Base-by-base conservation (phyloP, 1,140 invertebrate species). In the Hestina assimilis region DNA sequence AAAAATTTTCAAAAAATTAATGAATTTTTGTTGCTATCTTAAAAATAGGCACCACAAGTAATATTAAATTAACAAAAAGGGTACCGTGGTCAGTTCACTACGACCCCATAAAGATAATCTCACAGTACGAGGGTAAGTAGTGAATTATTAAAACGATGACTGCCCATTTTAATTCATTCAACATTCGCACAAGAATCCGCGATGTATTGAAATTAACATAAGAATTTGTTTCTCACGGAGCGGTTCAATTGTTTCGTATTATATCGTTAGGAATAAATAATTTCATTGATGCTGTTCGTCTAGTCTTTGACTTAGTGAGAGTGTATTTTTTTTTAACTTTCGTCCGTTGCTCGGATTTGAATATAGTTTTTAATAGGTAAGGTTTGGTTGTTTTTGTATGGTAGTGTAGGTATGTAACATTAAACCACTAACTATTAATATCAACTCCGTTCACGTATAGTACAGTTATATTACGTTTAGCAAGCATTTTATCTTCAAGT, bases 131-230 rank as follows among this genome's bases (percentile, higher is more conserved):
- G 63, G 68, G 64, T 51, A 47, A 41, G 56, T 56, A 63, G 66
- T 79, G 75, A 79, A 79, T 81, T 73, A 73, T 75, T 72, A 69
- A 79, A 74, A 50, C 47, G 71, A 77, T 80, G 72, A 74, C 79
- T 81, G 70, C 66, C 51, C 53, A 69, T 72, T 67, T 77, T 70
- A 74, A 66, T 77, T 71, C 70, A 65, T 33, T 66, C 68, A 61
- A 70, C 69, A 67, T 75, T 80, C 61, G 78, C 75, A 72, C 63
- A 70, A 48, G 69, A 52, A 81, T 79, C 74, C 50, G 72, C 75
- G 69, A 78, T 70, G 64, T 78, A 75, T 73, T 59, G 63, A 47
- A 41, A 81, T 81, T 79, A 69, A 52, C 76, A 81, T 81, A 76
- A 81, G 72, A 78, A 83, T 79, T 54, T 43, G 43, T 54, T 83